A percentile compares a stretch with the other conserved stretches of the same genome.
Evolutionary conservation across 2,888 invertebrate species (phyloP).

Genomic region (Argyresthia goedartella): DNA sequence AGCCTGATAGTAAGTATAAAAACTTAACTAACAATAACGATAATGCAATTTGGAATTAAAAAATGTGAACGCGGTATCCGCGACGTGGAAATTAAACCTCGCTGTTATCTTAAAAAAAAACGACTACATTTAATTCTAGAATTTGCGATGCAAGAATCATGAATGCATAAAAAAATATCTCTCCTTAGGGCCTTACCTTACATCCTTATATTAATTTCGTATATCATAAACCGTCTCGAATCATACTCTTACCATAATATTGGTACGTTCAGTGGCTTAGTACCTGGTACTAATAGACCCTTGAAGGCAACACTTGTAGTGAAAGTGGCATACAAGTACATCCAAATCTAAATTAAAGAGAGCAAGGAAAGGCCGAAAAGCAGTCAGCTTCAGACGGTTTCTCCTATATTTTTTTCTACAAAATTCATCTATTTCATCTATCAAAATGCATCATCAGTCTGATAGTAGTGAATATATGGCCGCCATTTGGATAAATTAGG

Average conservation of each 20-base stretch:
- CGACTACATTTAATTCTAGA: conserved; percentile 35
- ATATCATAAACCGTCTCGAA: conserved; percentile 64
- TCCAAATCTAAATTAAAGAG: conserved; percentile 47
- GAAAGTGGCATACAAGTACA: conserved; percentile 23
- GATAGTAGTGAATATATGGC: conserved; percentile 29
- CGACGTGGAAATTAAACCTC: neutral
- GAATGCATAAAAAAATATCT: conserved; percentile 70
- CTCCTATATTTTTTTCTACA: conserved; percentile 12
- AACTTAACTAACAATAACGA: conserved; percentile 59
- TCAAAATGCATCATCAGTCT: conserved; percentile 55
- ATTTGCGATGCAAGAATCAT: conserved; percentile 53
- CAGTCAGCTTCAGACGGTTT: conserved; percentile 16
- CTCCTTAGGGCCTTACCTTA: conserved; percentile 68
- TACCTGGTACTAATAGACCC: conserved; percentile 17
- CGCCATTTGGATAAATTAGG: too few relatives aligned
- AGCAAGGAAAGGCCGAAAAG: conserved; percentile 51
- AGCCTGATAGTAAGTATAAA: conserved; percentile 54
- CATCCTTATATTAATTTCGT: conserved; percentile 62
- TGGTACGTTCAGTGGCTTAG: neutral
- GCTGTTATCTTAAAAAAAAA: conserved; percentile 19
- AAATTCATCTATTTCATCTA: conserved; percentile 36
- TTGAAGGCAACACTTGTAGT: conserved; percentile 37
- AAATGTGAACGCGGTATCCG: conserved; percentile 26
- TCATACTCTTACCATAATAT: conserved; percentile 38
- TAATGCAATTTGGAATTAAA: conserved; percentile 50